Evolutionary conservation across 2,888 invertebrate genomes (phyloP).

Genomic region (Blastobasis lacticolella): DNA sequence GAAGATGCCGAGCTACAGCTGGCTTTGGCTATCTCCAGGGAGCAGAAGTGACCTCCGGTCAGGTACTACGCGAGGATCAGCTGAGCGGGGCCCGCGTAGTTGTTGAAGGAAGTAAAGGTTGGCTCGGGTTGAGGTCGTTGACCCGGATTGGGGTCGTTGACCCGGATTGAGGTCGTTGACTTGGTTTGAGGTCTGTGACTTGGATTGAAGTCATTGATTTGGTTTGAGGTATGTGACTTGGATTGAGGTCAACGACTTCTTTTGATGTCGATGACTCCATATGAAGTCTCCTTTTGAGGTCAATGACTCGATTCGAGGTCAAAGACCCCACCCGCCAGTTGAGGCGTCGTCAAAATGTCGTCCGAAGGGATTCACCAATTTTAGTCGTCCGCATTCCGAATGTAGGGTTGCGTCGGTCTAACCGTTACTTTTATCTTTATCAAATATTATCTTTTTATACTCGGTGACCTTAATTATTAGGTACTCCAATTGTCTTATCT

Average conservation of each 20-base stretch:
- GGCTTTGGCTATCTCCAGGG: slow-evolving; percentile 80
- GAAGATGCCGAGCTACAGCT: slow-evolving; percentile 84
- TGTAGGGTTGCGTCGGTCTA: neutral
- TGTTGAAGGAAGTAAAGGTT: too few relatives aligned
- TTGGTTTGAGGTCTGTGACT: neutral
- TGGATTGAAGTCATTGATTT: neutral
- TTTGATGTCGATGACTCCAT: too few relatives aligned
- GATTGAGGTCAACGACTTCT: neutral
- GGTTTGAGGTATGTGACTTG: neutral
- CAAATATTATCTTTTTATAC: too few relatives aligned
- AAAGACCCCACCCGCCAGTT: neutral
- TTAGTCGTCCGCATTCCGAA: neutral
- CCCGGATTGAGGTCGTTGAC: neutral
- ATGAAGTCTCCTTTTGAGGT: too few relatives aligned
- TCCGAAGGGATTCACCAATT: neutral
- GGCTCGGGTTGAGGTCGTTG: neutral
- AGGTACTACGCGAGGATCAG: neutral
- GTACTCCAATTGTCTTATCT: too few relatives aligned
- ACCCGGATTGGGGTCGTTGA: neutral
- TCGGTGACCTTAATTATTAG: too few relatives aligned
- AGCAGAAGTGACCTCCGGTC: slow-evolving; percentile 43
- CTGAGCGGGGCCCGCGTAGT: too few relatives aligned
- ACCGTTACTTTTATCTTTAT: neutral
- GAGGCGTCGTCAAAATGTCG: neutral
- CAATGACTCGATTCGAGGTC: too few relatives aligned